Conservation (phyloP, 2,888 invertebrate genomes). For the Prosapia bicincta region DNA sequence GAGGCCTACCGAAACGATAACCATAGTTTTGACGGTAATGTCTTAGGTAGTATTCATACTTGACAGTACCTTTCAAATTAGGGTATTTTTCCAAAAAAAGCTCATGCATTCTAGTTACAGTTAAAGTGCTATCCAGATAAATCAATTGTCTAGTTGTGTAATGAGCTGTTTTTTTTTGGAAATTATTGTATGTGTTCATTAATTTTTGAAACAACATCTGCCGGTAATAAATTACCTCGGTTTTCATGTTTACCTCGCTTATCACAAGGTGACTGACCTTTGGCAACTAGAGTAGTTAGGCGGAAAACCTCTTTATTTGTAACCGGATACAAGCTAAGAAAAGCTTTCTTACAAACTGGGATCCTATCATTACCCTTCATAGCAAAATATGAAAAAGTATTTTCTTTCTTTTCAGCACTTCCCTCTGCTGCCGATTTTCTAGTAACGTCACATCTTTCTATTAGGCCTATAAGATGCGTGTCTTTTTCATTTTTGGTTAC, state of each 20-base stretch:
- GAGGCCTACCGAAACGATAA: conserved; percentile 17
- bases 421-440: background rate
- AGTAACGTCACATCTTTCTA: background rate
- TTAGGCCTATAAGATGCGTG: background rate
- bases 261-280: background rate
- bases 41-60: conserved; percentile 11
- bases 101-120: conserved; percentile 29
- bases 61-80: background rate
- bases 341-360: background rate
- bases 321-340: conserved; percentile 4
- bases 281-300: background rate
- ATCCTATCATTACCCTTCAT: background rate
- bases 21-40: conserved; percentile 18
- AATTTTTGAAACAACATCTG: conserved; percentile 25
- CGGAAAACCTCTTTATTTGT: conserved; percentile 9
- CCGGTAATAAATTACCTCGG: background rate
- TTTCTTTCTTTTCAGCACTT: background rate
- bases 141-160: conserved; percentile 12
- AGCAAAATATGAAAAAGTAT: conserved; percentile 3
- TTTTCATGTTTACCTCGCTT: conserved; percentile 8
- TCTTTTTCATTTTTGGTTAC: background rate
- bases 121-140: conserved; percentile 30
- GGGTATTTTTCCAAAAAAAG: conserved; percentile 3
- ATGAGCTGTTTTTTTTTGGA: conserved; percentile 25
- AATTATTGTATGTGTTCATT: conserved; percentile 29